Percentiles rank a stretch among this genome's conserved stretches.
phyloP scores from a whole-genome alignment of 1,140 invertebrate species.

The Habropoda laboriosa region DNA sequence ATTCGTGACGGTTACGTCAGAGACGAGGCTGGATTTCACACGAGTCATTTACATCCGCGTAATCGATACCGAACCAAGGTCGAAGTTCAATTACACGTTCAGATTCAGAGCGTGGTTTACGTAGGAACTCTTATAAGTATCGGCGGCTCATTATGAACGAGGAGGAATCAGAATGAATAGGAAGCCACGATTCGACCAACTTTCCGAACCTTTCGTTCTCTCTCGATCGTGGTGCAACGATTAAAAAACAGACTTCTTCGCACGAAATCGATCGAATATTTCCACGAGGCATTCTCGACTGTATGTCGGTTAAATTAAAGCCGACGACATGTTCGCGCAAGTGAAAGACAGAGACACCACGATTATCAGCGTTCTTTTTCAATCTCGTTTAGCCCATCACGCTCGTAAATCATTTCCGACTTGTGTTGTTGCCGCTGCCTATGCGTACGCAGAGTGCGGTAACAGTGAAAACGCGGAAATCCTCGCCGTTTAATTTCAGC shows the following conservation, averaged over 20 bases:
- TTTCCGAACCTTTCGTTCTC: no score
- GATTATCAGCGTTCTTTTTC: conserved; percentile 29
- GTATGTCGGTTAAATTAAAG: conserved; percentile 44
- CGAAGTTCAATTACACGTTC: not conserved
- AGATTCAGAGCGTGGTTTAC: not conserved
- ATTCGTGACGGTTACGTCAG: not conserved
- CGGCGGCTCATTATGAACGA: not conserved
- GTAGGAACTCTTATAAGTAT: not conserved
- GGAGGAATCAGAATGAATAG: not conserved
- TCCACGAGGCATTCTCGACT: not conserved
- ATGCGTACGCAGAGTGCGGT: not conserved
- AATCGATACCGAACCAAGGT: not conserved
- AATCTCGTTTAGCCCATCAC: conserved; percentile 19
- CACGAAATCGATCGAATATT: not conserved
- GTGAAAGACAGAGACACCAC: no score
- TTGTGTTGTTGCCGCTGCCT: not conserved
- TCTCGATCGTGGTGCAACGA: no score
- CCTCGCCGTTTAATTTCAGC: not conserved
- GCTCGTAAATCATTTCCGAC: not conserved
- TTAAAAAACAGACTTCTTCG: not conserved
- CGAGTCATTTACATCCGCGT: not conserved
- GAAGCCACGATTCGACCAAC: not conserved
- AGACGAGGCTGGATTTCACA: not conserved
- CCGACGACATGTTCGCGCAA: not conserved
- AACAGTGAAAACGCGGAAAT: conserved; percentile 26